Base-by-base conservation (phyloP, 2,797 vertebrate genomes). In the Coregonus suidteri region DNA sequence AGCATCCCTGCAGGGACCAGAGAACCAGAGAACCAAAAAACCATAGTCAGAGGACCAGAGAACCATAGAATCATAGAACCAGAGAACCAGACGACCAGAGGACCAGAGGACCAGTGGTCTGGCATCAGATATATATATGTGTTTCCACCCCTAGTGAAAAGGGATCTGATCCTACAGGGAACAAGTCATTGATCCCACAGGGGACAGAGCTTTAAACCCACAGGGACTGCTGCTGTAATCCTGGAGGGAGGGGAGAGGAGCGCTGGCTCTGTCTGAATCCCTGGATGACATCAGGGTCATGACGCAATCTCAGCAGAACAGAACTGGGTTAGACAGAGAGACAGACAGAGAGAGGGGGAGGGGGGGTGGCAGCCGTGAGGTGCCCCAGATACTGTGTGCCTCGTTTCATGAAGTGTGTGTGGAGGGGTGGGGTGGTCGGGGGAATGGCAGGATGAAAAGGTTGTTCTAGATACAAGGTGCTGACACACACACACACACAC, bases 251-350 rank as follows among this genome's bases (percentile, higher is more conserved):
- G 31, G 15, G 5, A 35, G 41, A 47, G 41, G 41, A 47, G 41
- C 9, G 2, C 41, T 11, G 41, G 9, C 25, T 25, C 41, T 41
- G 7, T 41, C 51, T 51, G 30, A 15, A 53, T 31, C 47, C 41
- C 41, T 41, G 41, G 25, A 25, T 25, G 25, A 25, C 25, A 25
- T 25, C 25, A 25, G 25, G 25, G 25, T 25, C 25, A 25, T 25
- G 25, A 25, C 25, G 25, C 25, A 25, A 25, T 25, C 25, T 64
- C 56, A 65, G 76, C 25, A 34, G 56, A 73, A 15, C 56, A 54
- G 25, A 66, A 77, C 56, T 66, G 69, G 76, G 71, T 77, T 73
- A 77, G 35, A 41, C 34, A 53, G 30, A 15, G 25, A 59, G 66
- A 51, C 20, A 35, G 31, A 31, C 15, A 59, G 31, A 53, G 13